Base-by-base conservation (phyloP, 1,140 invertebrate species). In the Heliconius melpomene region DNA sequence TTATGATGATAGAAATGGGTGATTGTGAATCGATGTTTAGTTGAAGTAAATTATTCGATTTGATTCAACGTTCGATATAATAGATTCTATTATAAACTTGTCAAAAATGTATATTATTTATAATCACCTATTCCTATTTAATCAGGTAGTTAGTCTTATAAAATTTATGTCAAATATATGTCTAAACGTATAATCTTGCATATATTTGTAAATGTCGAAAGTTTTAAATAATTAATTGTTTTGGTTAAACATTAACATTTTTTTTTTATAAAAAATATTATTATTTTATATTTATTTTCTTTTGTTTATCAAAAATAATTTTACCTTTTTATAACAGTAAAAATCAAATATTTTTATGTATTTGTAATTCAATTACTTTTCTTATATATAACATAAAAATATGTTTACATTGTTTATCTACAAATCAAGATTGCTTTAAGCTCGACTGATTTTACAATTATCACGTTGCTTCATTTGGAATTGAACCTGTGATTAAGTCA, bases 381-480 rank as follows among this genome's bases (percentile, higher is more conserved):
- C 11, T 66, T 23, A 11, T 66, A 26, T 29, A 26, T 57, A 23
- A 57, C 20, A 60, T 26, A 60, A 60, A 60, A 57, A 54, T 7
- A 60, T 26, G 57, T 6, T 60, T 60, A 60, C 7, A 57, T 9
- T 23, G 2, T n/a, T 57, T 9, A 23, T 7, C 54, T 57, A 29
- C 9, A 66, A 66, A 66, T 66, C 23, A 26, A 66, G 26, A 66
- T 66, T 71, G 32, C 38, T 46, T 75, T 32, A 29, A 72, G 83
- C 82, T 84, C 82, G 84, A 86, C 82, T 87, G 84, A 85, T 83
- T 85, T 86, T 82, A 75, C 66, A 29, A 74, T 57, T 60, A 60
- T 40, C 78, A 79, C 73, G n/a, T 29, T 75, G 18, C 57, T 79
- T 79, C 66, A 29, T 72, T 80, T 46, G 70, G 32, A 75, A 72